Base-by-base conservation (phyloP, 1,140 invertebrate species). In the Portunus trituberculatus region DNA sequence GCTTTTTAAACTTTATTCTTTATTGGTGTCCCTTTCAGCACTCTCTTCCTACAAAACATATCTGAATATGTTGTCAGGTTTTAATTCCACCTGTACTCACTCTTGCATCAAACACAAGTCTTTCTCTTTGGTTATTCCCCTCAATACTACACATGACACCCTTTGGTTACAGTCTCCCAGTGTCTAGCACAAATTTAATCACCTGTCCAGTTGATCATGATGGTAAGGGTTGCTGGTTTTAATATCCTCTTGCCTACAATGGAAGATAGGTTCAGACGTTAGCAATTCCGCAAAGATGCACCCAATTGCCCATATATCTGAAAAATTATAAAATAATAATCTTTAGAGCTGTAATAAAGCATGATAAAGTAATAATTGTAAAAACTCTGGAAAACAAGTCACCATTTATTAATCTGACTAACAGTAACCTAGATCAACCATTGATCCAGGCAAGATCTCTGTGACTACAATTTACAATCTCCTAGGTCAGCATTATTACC, bases 221-320 rank as follows among this genome's bases (percentile, higher is more conserved):
- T 99, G 99, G 97, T 99, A 99, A 8, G 99, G 99, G 98, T 99
- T 99, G 96, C 99, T 99, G 12, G 99, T 99, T 97, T 99, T 99
- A 94, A 99, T 99, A 97, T 99, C 99, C 97, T 99, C 99, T 97
- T 99, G 99, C 84, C 99, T 98, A 97, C 99, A 99, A 97, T 99
- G 99, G 97, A 99, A 99, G 97, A 99, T 99, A 31, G 99, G 99
- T 97, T 99, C 99, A 0, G 99, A 99, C 12, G 99, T 99, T 93
- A 99, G 97, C 16, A 99, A 97, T 97, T 99, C 99, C 20, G 99
- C 99, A 98, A 99, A 99, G 97, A 99, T 99, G 97, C 99, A 99
- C 16, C 99, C 99, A 97, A 99, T 99, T 0, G 99, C 99, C 99
- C 99, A 99, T 96, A 99, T 99, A 97, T 99, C 99, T 98, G 96